Conservation (phyloP, 2,888 invertebrate genomes). For the Aricia artaxerxes region DNA sequence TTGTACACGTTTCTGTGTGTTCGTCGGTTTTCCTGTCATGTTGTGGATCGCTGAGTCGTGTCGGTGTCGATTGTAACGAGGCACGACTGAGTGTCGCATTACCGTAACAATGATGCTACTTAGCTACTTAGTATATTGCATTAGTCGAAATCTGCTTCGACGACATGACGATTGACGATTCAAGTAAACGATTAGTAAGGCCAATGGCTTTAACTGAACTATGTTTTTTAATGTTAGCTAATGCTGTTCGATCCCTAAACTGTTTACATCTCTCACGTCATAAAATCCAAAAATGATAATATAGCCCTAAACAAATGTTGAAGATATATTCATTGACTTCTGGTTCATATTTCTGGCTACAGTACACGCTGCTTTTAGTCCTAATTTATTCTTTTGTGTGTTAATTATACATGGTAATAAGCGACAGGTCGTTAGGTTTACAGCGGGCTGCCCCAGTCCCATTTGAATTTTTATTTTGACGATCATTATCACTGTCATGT, state of each 20-base stretch:
- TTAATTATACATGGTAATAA: constrained; percentile 43
- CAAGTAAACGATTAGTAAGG: background rate
- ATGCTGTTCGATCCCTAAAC: background rate
- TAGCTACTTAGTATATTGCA: constrained; percentile 33
- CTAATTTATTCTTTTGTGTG: constrained; percentile 44
- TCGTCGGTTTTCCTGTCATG: constrained; percentile 38
- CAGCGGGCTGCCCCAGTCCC: background rate
- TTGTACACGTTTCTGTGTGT: constrained; percentile 7
- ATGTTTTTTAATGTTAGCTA: background rate
- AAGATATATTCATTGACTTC: background rate
- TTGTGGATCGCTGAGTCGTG: constrained; percentile 47
- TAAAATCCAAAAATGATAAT: background rate
- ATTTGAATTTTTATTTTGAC: background rate
- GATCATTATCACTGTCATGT: background rate
- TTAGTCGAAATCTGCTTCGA: background rate
- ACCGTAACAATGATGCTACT: constrained; percentile 40
- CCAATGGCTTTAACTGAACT: background rate
- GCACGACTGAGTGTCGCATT: constrained; percentile 41
- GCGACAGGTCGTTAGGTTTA: constrained; percentile 33
- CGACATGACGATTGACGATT: background rate
- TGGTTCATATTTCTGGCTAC: constrained; percentile 34
- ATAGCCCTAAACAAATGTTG: background rate
- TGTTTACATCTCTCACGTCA: background rate
- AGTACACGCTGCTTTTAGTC: constrained; percentile 29
- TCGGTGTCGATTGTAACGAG: constrained; percentile 53